phyloP scores from a whole-genome alignment of 2,797 vertebrate species.

The Acanthurus lineatus region DNA sequence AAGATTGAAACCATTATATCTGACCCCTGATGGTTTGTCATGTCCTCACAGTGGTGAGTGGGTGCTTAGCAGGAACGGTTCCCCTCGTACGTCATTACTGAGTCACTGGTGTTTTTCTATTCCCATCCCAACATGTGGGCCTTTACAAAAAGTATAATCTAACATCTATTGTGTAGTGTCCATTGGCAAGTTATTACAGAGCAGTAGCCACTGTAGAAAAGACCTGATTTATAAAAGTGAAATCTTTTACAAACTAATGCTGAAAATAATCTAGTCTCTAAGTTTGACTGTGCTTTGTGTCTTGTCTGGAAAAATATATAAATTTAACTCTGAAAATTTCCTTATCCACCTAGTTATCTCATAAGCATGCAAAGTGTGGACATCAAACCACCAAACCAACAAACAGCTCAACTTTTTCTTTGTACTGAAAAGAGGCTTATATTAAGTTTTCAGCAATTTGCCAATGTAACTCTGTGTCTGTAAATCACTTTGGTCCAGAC shows the following conservation, averaged over 20 bases:
- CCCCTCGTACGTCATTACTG: slow-evolving; percentile 31
- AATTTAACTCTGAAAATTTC: too few species aligned
- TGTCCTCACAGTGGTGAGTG: slow-evolving; percentile 65
- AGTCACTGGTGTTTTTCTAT: slow-evolving; percentile 59
- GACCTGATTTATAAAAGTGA: slow-evolving; percentile 4
- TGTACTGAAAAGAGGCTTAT: too few species aligned
- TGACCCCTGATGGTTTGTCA: slow-evolving; percentile 64
- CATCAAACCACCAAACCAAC: too few species aligned
- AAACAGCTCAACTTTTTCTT: too few species aligned
- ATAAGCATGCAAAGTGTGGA: too few species aligned
- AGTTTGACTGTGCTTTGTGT: too few species aligned
- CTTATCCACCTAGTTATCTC: too few species aligned
- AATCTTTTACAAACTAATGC: slow-evolving; percentile 23
- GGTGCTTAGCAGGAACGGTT: slow-evolving; percentile 45
- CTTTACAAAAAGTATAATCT: slow-evolving; percentile 46
- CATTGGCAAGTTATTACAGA: slow-evolving; percentile 24
- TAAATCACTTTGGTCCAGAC: too few species aligned
- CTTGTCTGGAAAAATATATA: too few species aligned
- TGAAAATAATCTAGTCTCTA: background rate
- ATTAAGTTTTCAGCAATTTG: too few species aligned
- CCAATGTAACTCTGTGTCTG: too few species aligned
- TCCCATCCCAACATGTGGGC: slow-evolving; percentile 63
- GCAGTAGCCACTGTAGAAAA: slow-evolving; percentile 29
- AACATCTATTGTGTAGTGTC: slow-evolving; percentile 32
- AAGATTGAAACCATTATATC: slow-evolving; percentile 58